These are phyloP conservation scores for Cephalopholis sonnerati DNA, from an alignment of 2,113 vertebrate genomes.

Conservation along the genomic window DNA sequence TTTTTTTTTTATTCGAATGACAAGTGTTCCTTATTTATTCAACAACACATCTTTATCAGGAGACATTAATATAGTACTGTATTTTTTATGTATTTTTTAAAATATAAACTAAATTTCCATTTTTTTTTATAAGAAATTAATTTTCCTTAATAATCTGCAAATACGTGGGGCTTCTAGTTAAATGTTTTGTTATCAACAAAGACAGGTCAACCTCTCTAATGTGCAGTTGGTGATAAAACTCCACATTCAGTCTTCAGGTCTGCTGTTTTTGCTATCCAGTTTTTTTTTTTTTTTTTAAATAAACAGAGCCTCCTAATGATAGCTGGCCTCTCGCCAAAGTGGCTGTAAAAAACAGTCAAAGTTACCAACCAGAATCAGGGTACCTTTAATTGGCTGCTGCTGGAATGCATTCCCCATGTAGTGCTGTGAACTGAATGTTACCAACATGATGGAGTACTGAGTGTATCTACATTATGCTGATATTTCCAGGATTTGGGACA, in stretches of 20 bases:
- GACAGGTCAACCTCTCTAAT: neutral
- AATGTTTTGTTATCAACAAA: neutral
- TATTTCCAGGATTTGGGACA: neutral
- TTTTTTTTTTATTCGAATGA: too few relatives aligned
- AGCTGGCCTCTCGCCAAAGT: neutral
- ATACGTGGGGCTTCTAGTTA: neutral
- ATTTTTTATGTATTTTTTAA: too few relatives aligned
- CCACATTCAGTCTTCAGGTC: neutral
- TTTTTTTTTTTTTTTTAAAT: constrained; percentile 33
- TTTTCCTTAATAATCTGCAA: too few relatives aligned
- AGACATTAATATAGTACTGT: too few relatives aligned
- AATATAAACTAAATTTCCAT: too few relatives aligned
- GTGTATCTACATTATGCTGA: too few relatives aligned
- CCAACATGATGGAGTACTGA: too few relatives aligned
- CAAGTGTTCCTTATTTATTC: neutral
- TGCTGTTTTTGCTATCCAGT: constrained; percentile 7
- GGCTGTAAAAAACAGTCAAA: constrained; percentile 35
- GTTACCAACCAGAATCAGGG: neutral
- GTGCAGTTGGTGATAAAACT: neutral
- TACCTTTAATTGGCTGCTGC: neutral
- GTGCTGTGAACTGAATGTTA: neutral
- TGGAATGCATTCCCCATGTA: neutral
- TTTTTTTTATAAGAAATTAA: too few relatives aligned
- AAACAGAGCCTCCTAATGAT: constrained; percentile 43
- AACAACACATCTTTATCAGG: neutral